These are phyloP conservation scores for Caenorhabditis imperialis DNA, from an alignment of 2,888 invertebrate species.

Conservation along the genomic window DNA sequence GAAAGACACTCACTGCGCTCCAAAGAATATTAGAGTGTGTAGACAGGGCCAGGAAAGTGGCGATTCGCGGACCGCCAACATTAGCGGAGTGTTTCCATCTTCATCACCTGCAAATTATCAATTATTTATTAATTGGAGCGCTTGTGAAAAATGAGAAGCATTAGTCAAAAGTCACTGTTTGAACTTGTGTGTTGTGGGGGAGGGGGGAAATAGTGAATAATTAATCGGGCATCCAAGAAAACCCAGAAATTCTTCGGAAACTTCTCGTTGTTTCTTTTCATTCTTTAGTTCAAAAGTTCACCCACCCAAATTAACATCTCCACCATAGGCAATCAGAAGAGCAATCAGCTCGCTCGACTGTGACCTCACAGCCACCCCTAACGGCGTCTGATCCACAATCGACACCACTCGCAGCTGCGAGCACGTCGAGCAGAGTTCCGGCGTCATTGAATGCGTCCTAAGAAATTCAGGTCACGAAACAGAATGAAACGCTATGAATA, in stretches of 20 bases:
- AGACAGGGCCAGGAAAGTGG: slow-evolving; percentile 81
- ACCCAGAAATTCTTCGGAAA: too few relatives aligned
- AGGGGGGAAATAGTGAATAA: too few relatives aligned
- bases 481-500: slow-evolving; percentile 10
- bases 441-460: slow-evolving; percentile 72
- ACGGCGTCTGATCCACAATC: slow-evolving; percentile 80
- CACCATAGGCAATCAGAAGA: slow-evolving; percentile 82
- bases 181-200: slow-evolving; percentile 1
- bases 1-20: slow-evolving; percentile 69
- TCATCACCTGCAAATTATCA: slow-evolving; percentile 78
- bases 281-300: too few relatives aligned
- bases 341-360: slow-evolving; percentile 81
- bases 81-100: slow-evolving; percentile 82
- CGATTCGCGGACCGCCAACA: slow-evolving; percentile 82
- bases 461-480: slow-evolving; percentile 15
- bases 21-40: slow-evolving; percentile 76
- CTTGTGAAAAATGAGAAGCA: slow-evolving; percentile 9
- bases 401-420: slow-evolving; percentile 80
- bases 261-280: too few relatives aligned
- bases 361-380: slow-evolving; percentile 82
- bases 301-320: slow-evolving; percentile 80
- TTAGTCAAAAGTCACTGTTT: slow-evolving; percentile 15
- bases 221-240: too few relatives aligned
- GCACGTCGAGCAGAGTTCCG: slow-evolving; percentile 80
- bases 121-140: slow-evolving; percentile 27